Evolutionary conservation across 1,140 invertebrate genomes (phyloP).

Genomic region (Drosophila lacteicornis): DNA sequence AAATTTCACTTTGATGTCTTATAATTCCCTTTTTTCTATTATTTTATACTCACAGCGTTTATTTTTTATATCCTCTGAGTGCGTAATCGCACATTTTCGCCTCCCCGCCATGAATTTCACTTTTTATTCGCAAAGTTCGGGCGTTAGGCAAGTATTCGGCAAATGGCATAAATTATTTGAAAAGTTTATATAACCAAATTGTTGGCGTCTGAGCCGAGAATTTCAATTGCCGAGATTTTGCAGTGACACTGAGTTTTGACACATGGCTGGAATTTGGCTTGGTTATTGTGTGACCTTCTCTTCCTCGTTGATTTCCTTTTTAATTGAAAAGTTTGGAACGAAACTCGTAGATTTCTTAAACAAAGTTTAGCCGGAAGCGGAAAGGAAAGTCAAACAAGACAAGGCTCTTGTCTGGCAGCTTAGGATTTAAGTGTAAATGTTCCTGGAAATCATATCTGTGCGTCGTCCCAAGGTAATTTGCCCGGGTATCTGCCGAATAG

Average conservation of each 20-base stretch:
- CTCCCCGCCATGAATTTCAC: slow-evolving; percentile 64
- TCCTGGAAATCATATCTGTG: slow-evolving; percentile 30
- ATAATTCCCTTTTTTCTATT: slow-evolving; percentile 27
- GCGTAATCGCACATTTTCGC: slow-evolving; percentile 49
- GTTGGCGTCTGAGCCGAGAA: slow-evolving; percentile 39
- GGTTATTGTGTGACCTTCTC: slow-evolving; percentile 10
- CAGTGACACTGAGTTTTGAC: slow-evolving; percentile 19
- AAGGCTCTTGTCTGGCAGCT: slow-evolving; percentile 19
- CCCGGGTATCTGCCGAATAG: slow-evolving; percentile 33
- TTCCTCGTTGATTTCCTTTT: slow-evolving; percentile 34
- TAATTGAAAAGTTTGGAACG: slow-evolving; percentile 72
- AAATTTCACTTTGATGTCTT: slow-evolving; percentile 62
- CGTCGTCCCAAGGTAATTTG: slow-evolving; percentile 46
- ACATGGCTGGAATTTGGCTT: slow-evolving; percentile 17
- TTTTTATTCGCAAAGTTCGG: slow-evolving; percentile 57
- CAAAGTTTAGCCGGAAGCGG: slow-evolving; percentile 6
- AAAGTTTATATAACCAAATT: slow-evolving; percentile 69
- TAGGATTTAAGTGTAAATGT: slow-evolving; percentile 39
- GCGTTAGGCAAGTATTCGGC: slow-evolving; percentile 54
- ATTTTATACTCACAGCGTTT: slow-evolving; percentile 15
- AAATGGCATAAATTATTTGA: slow-evolving; percentile 76
- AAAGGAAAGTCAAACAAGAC: slow-evolving; percentile 16
- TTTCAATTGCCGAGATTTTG: slow-evolving; percentile 23
- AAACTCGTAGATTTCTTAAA: slow-evolving; percentile 1
- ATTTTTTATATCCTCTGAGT: slow-evolving; percentile 33